Evolutionary conservation across 37 sponge, comb jelly and placozoan genomes (phyloP), one percentile per base, ranked within the genome.

Genomic region (Geodia barretti): DNA sequence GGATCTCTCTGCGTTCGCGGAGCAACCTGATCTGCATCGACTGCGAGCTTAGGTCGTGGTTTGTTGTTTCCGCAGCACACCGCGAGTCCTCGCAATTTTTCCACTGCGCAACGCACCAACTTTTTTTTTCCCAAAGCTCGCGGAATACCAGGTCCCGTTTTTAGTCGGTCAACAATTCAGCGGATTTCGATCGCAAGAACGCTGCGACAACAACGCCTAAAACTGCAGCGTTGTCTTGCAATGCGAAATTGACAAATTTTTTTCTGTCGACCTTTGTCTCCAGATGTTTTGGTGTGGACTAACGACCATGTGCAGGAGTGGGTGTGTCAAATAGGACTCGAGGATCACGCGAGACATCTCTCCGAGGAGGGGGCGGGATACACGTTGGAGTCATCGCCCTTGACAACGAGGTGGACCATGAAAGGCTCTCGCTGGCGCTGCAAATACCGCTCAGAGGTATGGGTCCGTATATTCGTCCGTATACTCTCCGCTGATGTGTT

Each of bases 351-450:
- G 64, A 26, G 60, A 62, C 85, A 90, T 74, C 61, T 97, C 24
- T 60, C 31, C 62, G 83, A 87, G 77, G n/a, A n/a, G n/a, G n/a
- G n/a, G 71, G 85, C 20, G 98, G 98, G 2, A 81, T 97, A 8
- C 95, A 97, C 73, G 98, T 95, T 1, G 95, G 96, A 0, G 84
- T 97, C 11, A 47, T 97, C 20, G 90, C 88, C 17, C 74, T 95
- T 26, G 98, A 97, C 72, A 75, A 74, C 61, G 77, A 87, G 62
- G 90, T 88, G 62, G 84, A 80, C 40, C 60, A 70, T 62, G 92
- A 95, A 28, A 91, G 83, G 63, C 62, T 97, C 24, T 79, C 91
- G 19, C 62, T 86, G 42, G 91, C 91, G 0, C 92, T 97, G n/a
- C 83, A 89, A 32, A 92, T 97, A 39, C 95, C 98, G 1, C 79